Conservation (phyloP, 1,140 invertebrate species). For the Heliconius hewitsoni region DNA sequence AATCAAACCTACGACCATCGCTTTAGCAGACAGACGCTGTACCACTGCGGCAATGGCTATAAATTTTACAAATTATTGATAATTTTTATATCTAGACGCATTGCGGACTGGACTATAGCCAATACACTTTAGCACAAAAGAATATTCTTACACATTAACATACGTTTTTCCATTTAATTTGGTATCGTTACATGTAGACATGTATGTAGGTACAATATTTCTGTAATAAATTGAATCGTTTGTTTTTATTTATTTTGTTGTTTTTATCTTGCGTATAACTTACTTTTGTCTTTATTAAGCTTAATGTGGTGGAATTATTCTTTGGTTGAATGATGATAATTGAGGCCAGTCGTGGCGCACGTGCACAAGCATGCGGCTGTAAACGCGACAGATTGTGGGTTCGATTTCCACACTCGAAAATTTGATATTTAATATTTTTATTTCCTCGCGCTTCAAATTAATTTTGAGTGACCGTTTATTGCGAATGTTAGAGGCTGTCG, state of each 20-base stretch:
- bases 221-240: neutral
- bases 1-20: neutral
- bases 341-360: too few species aligned
- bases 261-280: neutral
- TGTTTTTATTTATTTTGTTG: slow-evolving; percentile 1
- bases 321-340: too few species aligned
- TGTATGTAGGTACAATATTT: neutral
- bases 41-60: neutral
- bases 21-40: neutral
- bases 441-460: too few species aligned
- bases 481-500: too few species aligned
- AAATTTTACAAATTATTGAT: slow-evolving; percentile 7
- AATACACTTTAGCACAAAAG: slow-evolving; percentile 12
- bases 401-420: too few species aligned
- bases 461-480: too few species aligned
- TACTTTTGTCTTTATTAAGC: neutral
- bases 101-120: slow-evolving; percentile 12
- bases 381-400: too few species aligned
- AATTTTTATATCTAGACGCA: slow-evolving; percentile 1
- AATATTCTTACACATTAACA: slow-evolving; percentile 7
- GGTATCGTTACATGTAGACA: neutral
- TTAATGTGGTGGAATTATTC: too few species aligned
- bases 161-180: slow-evolving; percentile 15
- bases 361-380: too few species aligned
- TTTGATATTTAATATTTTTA: too few species aligned